Conservation (phyloP, 2,888 invertebrate species). For the Cosmorhoe ocellata region DNA sequence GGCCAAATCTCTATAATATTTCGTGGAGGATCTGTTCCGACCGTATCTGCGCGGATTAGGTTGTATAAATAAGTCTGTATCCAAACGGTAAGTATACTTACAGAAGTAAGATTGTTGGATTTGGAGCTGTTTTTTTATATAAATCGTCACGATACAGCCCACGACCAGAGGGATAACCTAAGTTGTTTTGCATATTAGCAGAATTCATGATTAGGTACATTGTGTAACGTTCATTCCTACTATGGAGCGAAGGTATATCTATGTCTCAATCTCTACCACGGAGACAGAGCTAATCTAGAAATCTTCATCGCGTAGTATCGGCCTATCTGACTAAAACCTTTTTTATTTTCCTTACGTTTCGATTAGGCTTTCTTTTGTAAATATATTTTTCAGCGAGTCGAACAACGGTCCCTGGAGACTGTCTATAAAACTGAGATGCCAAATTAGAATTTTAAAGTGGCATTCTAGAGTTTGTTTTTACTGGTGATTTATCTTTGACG, state of each 20-base stretch:
- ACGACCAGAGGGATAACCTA: too few species aligned
- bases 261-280: too few species aligned
- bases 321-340: too few species aligned
- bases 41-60: conserved; percentile 16
- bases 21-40: conserved; percentile 11
- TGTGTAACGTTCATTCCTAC: too few species aligned
- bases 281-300: too few species aligned
- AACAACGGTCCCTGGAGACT: conserved; percentile 2
- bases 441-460: conserved; percentile 25
- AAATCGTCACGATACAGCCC: too few species aligned
- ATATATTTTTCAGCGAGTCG: too few species aligned
- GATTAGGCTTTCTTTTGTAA: background rate
- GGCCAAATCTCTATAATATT: conserved; percentile 22
- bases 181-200: too few species aligned
- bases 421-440: conserved; percentile 11
- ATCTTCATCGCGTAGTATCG: too few species aligned
- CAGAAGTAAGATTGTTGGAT: background rate
- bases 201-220: too few species aligned
- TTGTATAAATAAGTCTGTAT: conserved; percentile 1
- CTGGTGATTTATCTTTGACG: conserved; percentile 16
- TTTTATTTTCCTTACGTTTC: too few species aligned
- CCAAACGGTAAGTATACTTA: background rate
- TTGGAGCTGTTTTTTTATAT: background rate
- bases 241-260: too few species aligned
- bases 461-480: conserved; percentile 22